These are phyloP conservation scores for Halocynthia aurantium DNA, from an alignment of 23 tunicate genomes.

Conservation along the genomic window DNA sequence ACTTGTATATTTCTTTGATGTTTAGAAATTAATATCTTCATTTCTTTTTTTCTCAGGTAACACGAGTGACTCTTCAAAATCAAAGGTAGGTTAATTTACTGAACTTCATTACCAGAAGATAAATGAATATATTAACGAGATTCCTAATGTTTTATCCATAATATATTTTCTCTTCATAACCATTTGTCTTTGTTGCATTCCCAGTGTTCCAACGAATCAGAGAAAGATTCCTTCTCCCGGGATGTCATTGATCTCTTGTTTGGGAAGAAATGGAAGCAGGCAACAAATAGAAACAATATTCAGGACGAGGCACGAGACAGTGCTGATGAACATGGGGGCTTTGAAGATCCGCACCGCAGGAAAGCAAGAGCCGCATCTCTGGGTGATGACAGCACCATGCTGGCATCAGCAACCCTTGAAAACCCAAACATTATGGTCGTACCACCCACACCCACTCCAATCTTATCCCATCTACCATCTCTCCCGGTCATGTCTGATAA, in stretches of 20 bases:
- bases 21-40: not conserved
- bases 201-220: constrained; percentile 63
- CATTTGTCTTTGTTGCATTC: constrained; percentile 2
- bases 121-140: not conserved
- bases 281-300: not conserved
- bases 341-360: constrained; percentile 36
- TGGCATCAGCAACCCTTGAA: constrained; percentile 14
- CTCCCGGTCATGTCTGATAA: not conserved
- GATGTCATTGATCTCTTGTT: constrained; percentile 75
- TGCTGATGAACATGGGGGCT: constrained; percentile 48
- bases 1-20: not conserved
- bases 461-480: too few relatives aligned
- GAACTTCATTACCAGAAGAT: not conserved
- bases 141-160: too few relatives aligned
- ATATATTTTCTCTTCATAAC: not conserved
- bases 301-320: constrained; percentile 2
- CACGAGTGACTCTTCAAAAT: constrained; percentile 87
- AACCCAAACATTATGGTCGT: too few relatives aligned
- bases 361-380: not conserved
- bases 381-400: not conserved
- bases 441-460: too few relatives aligned
- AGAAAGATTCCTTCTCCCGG: constrained; percentile 83
- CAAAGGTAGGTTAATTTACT: constrained; percentile 43
- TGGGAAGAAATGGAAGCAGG: constrained; percentile 45
- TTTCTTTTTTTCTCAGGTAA: constrained; percentile 57